Conservation (phyloP, 2,888 invertebrate genomes). For the Lasioglossum villosulum region DNA sequence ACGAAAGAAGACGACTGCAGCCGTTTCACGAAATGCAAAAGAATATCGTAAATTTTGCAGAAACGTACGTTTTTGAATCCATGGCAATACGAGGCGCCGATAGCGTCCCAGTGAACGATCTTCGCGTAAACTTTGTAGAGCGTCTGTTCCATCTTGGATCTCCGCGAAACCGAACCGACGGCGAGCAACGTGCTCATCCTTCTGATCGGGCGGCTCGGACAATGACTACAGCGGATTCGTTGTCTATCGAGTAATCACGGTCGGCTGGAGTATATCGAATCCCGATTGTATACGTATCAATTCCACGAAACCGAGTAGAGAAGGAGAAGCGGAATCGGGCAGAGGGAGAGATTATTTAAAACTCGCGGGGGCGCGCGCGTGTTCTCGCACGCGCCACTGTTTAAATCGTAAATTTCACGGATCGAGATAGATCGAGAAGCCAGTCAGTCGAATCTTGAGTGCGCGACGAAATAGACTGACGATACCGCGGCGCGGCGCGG, state of each 20-base stretch:
- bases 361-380: constrained; percentile 8
- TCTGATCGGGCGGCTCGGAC: background rate
- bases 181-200: background rate
- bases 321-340: constrained; percentile 19
- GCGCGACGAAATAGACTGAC: constrained; percentile 34
- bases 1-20: background rate
- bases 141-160: constrained; percentile 7
- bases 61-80: background rate
- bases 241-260: background rate
- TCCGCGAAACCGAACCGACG: background rate
- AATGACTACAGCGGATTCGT: background rate
- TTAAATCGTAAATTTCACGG: constrained; percentile 20
- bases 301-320: constrained; percentile 33
- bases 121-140: constrained; percentile 15
- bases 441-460: background rate
- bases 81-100: background rate
- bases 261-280: background rate
- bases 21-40: background rate
- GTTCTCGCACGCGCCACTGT: background rate
- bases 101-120: constrained; percentile 14
- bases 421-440: background rate
- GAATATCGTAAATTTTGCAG: background rate
- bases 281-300: background rate
- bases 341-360: constrained; percentile 39
- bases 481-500: background rate